Base-by-base conservation (phyloP, 2,888 invertebrate species). In the Mycalesis mineus region DNA sequence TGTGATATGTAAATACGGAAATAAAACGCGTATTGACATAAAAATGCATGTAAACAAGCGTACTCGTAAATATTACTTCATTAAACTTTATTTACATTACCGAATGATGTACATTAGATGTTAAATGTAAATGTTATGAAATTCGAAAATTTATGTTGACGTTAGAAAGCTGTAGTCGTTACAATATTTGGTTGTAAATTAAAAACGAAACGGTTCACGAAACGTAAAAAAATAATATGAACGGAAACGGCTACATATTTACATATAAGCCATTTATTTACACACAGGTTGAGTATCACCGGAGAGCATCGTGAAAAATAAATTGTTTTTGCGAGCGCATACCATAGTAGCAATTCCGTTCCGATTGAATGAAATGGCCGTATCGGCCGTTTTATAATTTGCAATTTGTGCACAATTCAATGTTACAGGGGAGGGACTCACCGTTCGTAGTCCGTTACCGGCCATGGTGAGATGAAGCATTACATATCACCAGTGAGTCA, bases 341-440 rank as follows among this genome's bases (percentile, higher is more conserved):
- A 7, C 13, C 14, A 56, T n/a, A 42, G 28, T 17, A 36, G 15
- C 50, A 13, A 55, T 55, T 44, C 29, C 45, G 54, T 31, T 48
- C 28, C 36, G 29, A 49, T 55, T 44, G 39, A 59, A 62, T 52
- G 44, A 62, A 62, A 62, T 55, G 51, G 9, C 51, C 41, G 51
- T 59, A 62, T 62, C 57, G 51, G 50, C 54, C 42, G 51, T 57
- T 59, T 59, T 62, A 62, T 57, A 62, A 62, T 59, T 62, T 53
- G 55, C 59, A 62, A 62, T 57, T 62, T 60, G 44, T 59, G 59
- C 59, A 59, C 51, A 59, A 57, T 63, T 60, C 60, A 62, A 58
- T 60, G 58, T 63, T 60, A 61, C 61, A 47, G 52, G 55, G 53
- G 44, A 44, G 47, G 31, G 31, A 69, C 69, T 69, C 57, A 69